Evolutionary conservation across 30 jellyfish, hydroid and myxozoan species (phyloP).

Genomic region (Mastigias papua): DNA sequence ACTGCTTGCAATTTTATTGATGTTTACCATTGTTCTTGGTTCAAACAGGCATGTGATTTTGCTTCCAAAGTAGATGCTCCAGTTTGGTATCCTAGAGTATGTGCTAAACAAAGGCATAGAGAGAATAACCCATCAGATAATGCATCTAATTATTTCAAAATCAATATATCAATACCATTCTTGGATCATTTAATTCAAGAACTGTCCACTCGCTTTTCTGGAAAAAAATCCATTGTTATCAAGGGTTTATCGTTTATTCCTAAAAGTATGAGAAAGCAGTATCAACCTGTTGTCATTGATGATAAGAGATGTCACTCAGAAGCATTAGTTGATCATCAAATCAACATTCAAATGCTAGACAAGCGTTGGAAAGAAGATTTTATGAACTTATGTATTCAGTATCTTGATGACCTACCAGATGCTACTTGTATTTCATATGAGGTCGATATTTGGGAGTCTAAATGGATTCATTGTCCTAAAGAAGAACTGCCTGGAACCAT

Average conservation of each 20-base stretch:
- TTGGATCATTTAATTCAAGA: background rate
- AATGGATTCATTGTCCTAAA: slow-evolving; percentile 8
- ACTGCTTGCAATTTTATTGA: slow-evolving; percentile 11
- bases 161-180: background rate
- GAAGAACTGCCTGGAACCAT: background rate
- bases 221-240: background rate
- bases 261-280: background rate
- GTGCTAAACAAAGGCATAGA: slow-evolving; percentile 11
- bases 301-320: background rate
- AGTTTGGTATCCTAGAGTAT: background rate
- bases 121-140: background rate
- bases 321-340: background rate
- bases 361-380: slow-evolving; percentile 17
- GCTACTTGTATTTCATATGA: slow-evolving; percentile 8
- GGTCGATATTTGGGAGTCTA: slow-evolving; percentile 30
- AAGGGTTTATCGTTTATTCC: background rate
- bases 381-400: slow-evolving; percentile 6
- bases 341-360: slow-evolving; percentile 8
- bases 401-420: slow-evolving; percentile 23
- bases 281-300: background rate
- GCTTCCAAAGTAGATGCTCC: slow-evolving; percentile 3
- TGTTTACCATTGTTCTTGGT: slow-evolving; percentile 12
- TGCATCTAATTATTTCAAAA: background rate
- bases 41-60: slow-evolving; percentile 3
- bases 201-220: background rate